phyloP scores from a whole-genome alignment of 2,797 vertebrate genomes.

The Melanotaenia boesemani region DNA sequence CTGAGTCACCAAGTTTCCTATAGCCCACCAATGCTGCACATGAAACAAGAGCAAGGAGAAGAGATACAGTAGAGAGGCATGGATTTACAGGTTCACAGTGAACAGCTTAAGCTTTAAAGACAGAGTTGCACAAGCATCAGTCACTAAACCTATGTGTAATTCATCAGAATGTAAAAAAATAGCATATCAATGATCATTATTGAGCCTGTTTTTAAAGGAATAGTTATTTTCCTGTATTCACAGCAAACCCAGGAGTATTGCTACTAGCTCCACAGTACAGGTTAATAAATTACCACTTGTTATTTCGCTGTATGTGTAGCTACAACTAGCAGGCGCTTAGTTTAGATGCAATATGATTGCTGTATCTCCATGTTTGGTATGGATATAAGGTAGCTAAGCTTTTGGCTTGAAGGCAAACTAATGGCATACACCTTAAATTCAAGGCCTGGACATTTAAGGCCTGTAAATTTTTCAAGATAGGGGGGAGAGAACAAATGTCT shows the following conservation, averaged over 20 bases:
- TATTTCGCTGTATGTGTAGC: neutral
- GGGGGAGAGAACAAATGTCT: too few relatives aligned
- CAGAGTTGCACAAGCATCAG: neutral
- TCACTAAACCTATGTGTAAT: too few relatives aligned
- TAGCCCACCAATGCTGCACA: conserved; percentile 26
- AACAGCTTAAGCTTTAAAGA: neutral
- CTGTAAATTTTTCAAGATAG: too few relatives aligned
- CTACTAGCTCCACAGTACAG: too few relatives aligned
- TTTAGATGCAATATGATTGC: neutral
- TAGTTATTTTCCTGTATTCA: too few relatives aligned
- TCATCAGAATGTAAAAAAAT: neutral
- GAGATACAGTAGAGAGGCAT: neutral
- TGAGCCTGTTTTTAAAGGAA: neutral
- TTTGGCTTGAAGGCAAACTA: neutral
- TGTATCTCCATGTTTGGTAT: neutral
- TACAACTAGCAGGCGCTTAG: neutral
- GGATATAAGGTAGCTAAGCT: neutral
- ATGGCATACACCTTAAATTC: neutral
- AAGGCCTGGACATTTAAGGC: too few relatives aligned
- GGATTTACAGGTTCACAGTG: conserved; percentile 19
- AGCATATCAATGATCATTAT: neutral
- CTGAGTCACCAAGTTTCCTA: conserved; percentile 42
- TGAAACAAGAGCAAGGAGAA: conserved; percentile 27
- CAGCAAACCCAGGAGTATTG: too few relatives aligned
- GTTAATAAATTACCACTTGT: too few relatives aligned